These are phyloP conservation scores for Sphinx pinastri DNA, from an alignment of 2,888 invertebrate genomes.

Conservation along the genomic window DNA sequence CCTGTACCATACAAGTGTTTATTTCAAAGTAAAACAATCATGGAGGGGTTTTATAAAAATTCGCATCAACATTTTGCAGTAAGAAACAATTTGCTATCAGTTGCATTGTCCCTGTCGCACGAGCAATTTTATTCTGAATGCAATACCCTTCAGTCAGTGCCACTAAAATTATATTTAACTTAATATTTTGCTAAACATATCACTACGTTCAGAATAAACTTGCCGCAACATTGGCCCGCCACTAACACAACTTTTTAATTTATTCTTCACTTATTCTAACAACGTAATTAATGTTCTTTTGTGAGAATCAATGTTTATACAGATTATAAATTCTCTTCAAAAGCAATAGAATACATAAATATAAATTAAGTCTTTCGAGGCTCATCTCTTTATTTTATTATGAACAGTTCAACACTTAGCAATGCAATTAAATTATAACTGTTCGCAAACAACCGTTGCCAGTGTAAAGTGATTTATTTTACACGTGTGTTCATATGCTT, in stretches of 20 bases:
- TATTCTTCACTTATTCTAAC: slow-evolving; percentile 9
- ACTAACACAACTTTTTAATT: slow-evolving; percentile 41
- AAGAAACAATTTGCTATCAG: slow-evolving; percentile 72
- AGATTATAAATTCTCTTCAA: slow-evolving; percentile 24
- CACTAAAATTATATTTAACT: slow-evolving; percentile 64
- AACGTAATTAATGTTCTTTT: slow-evolving; percentile 20
- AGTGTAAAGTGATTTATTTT: slow-evolving; percentile 15
- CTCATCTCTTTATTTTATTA: slow-evolving; percentile 5
- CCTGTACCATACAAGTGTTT: slow-evolving; percentile 68
- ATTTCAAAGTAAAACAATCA: slow-evolving; percentile 57
- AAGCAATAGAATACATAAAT: slow-evolving; percentile 23
- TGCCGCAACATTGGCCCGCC: slow-evolving; percentile 54
- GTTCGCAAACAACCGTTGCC: slow-evolving; percentile 5
- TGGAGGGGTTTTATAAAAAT: slow-evolving; percentile 59
- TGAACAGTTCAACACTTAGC: slow-evolving; percentile 16
- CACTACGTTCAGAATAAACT: slow-evolving; percentile 52
- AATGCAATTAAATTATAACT: slow-evolving; percentile 20
- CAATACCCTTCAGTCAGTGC: slow-evolving; percentile 64
- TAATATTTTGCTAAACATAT: slow-evolving; percentile 34
- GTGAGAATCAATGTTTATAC: slow-evolving; percentile 23
- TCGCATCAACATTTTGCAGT: slow-evolving; percentile 72
- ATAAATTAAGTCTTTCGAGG: slow-evolving; percentile 24
- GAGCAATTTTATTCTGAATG: slow-evolving; percentile 61
- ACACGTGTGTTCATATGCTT: slow-evolving; percentile 3
- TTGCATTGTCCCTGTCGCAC: slow-evolving; percentile 56